phyloP scores from a whole-genome alignment of 2,113 vertebrate species.

The Ellobius talpinus region DNA sequence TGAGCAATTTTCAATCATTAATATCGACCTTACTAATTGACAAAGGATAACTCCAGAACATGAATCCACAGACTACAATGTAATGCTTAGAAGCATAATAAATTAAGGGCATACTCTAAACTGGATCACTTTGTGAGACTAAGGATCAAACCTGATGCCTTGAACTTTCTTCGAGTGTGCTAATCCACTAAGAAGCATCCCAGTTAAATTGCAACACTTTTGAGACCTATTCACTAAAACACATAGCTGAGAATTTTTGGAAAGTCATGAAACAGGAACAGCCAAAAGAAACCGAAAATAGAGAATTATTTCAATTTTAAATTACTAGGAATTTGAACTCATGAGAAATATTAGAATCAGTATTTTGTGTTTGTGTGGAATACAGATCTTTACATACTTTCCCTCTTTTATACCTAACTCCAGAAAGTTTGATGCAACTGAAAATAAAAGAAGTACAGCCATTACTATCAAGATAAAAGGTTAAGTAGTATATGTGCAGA shows the following conservation, averaged over 20 bases:
- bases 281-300: neutral
- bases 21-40: neutral
- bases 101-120: constrained; percentile 81
- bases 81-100: constrained; percentile 79
- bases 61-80: too few species aligned
- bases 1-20: constrained; percentile 63
- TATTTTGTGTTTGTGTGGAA: neutral
- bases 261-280: neutral
- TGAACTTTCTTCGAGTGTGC: neutral
- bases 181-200: neutral
- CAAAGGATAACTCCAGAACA: neutral
- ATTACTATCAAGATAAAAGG: constrained; percentile 57
- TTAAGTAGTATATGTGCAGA: constrained; percentile 25
- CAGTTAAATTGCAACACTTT: neutral
- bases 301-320: neutral
- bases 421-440: constrained; percentile 43
- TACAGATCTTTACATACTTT: neutral
- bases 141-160: neutral
- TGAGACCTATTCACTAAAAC: neutral
- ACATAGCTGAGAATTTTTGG: neutral
- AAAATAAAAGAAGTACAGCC: neutral
- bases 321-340: neutral
- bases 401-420: neutral
- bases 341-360: neutral
- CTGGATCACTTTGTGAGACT: neutral